phyloP scores from a whole-genome alignment of 1,140 invertebrate species.

The Lepidotrigona ventralis region DNA sequence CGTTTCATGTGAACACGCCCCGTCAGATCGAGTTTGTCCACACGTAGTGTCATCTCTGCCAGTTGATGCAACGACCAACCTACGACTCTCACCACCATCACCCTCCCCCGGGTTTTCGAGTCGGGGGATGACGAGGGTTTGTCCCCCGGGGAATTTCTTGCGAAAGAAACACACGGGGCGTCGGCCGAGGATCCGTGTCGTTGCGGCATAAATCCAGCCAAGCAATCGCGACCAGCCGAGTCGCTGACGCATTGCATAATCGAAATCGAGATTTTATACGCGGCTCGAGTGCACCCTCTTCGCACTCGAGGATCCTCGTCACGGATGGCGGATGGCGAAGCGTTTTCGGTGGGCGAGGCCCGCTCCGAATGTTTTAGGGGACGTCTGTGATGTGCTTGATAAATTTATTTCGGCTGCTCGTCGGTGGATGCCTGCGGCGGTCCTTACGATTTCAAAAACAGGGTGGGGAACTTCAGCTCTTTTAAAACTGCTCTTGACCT shows the following conservation, averaged over 20 bases:
- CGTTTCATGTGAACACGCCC: slow-evolving; percentile 10
- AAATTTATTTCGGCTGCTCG: slow-evolving; percentile 11
- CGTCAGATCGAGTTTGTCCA: slow-evolving; percentile 19
- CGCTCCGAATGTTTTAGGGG: not conserved
- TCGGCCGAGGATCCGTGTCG: no score
- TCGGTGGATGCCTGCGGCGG: not conserved
- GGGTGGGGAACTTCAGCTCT: not conserved
- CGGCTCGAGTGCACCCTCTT: slow-evolving; percentile 1
- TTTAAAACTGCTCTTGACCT: not conserved
- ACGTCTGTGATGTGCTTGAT: not conserved
- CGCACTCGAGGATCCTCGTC: not conserved
- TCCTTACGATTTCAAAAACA: not conserved
- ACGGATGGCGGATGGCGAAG: not conserved
- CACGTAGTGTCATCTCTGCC: slow-evolving; percentile 8
- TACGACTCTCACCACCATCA: not conserved
- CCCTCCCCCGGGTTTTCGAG: no score
- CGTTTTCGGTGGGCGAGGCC: not conserved
- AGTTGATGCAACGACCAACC: not conserved
- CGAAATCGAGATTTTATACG: slow-evolving; percentile 52
- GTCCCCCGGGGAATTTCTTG: slow-evolving; percentile 29
- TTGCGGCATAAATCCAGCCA: slow-evolving; percentile 29
- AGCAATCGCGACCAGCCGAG: not conserved
- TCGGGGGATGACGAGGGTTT: slow-evolving; percentile 43
- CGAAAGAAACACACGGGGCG: not conserved
- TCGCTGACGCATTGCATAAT: slow-evolving; percentile 48